Base-by-base conservation (phyloP, 2,113 vertebrate genomes). In the Puma concolor region DNA sequence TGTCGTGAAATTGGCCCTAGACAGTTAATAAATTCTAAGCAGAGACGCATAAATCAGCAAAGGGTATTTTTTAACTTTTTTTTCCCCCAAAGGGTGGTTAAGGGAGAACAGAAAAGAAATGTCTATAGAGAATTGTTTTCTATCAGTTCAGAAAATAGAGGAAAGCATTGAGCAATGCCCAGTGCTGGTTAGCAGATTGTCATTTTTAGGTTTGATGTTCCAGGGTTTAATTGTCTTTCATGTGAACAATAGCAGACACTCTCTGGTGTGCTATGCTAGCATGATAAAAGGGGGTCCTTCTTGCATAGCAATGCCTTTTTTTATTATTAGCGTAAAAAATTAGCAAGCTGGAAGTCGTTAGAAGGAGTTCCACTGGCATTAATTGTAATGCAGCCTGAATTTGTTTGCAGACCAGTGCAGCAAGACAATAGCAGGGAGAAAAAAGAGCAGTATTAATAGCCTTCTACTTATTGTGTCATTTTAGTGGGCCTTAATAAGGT, bases 221-320 rank as follows among this genome's bases (percentile, higher is more conserved):
- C 98, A 99, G 98, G 98, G 98, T 99, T 99, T 99, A 99, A 99
- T 99, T 99, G 99, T 99, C 99, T 99, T 99, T 99, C 99, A 99
- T 99, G 99, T 99, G 99, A 99, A 99, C 99, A 99, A 99, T 99
- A 98, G 99, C 99, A 99, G 98, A 96, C 98, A 97, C 99, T 99
- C 99, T 99, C 99, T 99, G 98, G 99, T 99, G 99, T 99, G 98
- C 98, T 97, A 98, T 98, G 98, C 63, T 50, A 98, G 98, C 97
- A 95, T 98, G 98, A 99, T 99, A 99, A 99, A 99, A 98, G 98
- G 98, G 98, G 99, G 98, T 98, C 52, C 98, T 99, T 99, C 98
- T 99, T 99, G 99, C 99, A 99, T 99, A 99, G 99, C 99, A 99
- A 99, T 99, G 99, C 98, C 99, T 99, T 99, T 99, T 99, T 99